Conservation (phyloP, 2,888 invertebrate genomes). For the Lithodes maja region DNA sequence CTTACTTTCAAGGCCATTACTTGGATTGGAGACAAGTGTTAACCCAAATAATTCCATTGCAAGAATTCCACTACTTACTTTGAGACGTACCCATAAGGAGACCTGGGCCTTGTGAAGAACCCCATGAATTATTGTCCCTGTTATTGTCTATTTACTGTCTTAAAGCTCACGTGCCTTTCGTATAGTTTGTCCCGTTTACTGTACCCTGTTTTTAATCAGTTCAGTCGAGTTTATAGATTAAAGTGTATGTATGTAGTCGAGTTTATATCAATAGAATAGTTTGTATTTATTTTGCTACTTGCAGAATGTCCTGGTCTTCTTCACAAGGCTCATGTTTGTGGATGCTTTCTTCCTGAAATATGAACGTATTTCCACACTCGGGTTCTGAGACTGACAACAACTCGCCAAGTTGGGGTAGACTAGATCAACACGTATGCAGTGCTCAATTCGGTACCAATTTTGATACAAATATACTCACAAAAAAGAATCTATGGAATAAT, state of each 20-base stretch:
- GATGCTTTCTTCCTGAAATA: conserved; percentile 42
- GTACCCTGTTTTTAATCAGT: background rate
- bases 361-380: conserved; percentile 66
- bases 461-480: no score
- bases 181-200: background rate
- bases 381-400: conserved; percentile 25
- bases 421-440: no score
- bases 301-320: background rate
- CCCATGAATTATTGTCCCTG: background rate
- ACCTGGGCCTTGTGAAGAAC: conserved; percentile 53
- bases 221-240: background rate
- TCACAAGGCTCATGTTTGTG: conserved; percentile 51
- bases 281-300: conserved; percentile 56
- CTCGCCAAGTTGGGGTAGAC: conserved; percentile 12
- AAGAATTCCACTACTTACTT: conserved; percentile 61
- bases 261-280: background rate
- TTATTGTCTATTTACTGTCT: conserved; percentile 5
- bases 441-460: no score
- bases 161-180: background rate
- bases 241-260: no score
- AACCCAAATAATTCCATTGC: conserved; percentile 64
- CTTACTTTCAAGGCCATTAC: conserved; percentile 1
- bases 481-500: no score
- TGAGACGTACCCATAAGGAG: conserved; percentile 54
- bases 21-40: conserved; percentile 45